These are phyloP conservation scores for Mormyrus hasselquistii DNA, from an alignment of 2,797 vertebrate genomes.

Conservation along the genomic window DNA sequence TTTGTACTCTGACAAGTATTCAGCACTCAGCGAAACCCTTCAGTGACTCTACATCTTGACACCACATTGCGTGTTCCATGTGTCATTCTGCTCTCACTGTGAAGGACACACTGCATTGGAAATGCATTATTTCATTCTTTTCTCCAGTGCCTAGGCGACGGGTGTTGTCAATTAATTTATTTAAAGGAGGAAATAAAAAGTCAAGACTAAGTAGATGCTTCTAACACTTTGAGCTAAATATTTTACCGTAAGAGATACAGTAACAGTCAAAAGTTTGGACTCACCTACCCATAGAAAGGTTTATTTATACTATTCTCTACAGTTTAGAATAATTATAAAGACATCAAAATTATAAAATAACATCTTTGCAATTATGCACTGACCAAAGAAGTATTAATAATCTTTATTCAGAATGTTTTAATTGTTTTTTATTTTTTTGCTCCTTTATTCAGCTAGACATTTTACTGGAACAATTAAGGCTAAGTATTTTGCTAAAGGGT, in stretches of 20 bases:
- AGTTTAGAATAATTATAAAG: background rate
- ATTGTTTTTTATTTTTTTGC: background rate
- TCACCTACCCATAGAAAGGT: background rate
- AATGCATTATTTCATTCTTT: background rate
- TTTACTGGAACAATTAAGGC: background rate
- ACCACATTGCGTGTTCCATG: conserved; percentile 4
- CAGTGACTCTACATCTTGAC: conserved; percentile 7
- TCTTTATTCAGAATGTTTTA: background rate
- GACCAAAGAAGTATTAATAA: background rate
- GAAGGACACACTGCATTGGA: conserved; percentile 36
- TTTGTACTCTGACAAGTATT: conserved; percentile 2
- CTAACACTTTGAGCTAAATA: background rate
- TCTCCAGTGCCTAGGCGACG: background rate
- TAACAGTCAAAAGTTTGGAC: background rate
- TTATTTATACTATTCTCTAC: background rate
- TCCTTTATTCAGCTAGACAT: background rate
- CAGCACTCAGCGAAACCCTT: background rate
- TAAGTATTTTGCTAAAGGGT: background rate
- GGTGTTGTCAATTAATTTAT: background rate
- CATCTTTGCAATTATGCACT: background rate
- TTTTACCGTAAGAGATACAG: background rate
- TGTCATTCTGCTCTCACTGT: conserved; percentile 11
- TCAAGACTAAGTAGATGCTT: background rate
- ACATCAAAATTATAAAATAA: background rate
- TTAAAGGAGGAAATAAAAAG: background rate